A percentile compares a stretch with the other conserved stretches of the same genome.
Conservation (phyloP, 1,140 invertebrate genomes). For the Antheraea pernyi region DNA sequence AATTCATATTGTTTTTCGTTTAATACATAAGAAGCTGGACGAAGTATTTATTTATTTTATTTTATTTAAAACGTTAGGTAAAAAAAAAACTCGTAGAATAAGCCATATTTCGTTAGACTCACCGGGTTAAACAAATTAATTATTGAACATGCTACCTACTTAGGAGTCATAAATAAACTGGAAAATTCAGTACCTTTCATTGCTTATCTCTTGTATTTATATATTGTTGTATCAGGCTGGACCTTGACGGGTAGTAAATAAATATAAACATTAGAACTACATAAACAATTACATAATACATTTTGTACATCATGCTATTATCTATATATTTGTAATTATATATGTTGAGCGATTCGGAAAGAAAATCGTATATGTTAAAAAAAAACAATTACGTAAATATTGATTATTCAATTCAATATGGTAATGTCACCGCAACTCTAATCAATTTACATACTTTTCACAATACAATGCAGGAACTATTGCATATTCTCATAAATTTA, state of each 20-base stretch:
- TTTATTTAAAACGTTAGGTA: too few relatives aligned
- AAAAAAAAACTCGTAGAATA: neutral
- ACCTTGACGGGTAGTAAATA: conserved; percentile 10
- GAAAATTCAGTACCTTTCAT: conserved; percentile 13
- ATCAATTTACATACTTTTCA: conserved; percentile 11
- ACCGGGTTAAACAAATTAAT: neutral
- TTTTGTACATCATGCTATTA: neutral
- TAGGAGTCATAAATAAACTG: neutral
- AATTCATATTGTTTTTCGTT: too few relatives aligned
- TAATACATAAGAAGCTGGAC: too few relatives aligned
- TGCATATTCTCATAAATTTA: conserved; percentile 1
- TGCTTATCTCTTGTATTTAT: conserved; percentile 14
- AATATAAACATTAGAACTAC: conserved; percentile 7
- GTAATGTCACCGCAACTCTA: conserved; percentile 1
- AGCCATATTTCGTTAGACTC: neutral
- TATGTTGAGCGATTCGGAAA: neutral
- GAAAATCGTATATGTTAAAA: neutral
- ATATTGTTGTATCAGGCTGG: conserved; percentile 10
- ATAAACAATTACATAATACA: conserved; percentile 2
- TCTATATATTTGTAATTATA: neutral
- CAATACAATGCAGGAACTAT: neutral
- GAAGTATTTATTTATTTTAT: too few relatives aligned
- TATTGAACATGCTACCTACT: conserved; percentile 7
- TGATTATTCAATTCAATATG: neutral
- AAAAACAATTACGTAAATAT: neutral